A percentile compares a stretch with the other conserved stretches of the same genome.
phyloP scores from a whole-genome alignment of 1,140 invertebrate genomes.

The Sesamia nonagrioides region DNA sequence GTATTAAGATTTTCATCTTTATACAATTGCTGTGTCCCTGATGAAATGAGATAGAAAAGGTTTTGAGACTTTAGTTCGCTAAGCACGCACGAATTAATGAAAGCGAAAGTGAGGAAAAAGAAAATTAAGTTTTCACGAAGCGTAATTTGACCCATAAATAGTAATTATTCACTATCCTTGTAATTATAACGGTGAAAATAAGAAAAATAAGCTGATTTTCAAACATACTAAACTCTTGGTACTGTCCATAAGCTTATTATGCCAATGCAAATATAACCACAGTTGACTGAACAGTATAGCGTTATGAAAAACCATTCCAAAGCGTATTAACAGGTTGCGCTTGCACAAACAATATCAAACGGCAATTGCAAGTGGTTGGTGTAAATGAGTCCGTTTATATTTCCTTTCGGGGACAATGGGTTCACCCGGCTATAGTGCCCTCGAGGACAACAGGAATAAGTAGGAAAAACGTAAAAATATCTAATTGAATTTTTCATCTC shows the following conservation, averaged over 20 bases:
- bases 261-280: constrained; percentile 13
- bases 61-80: constrained; percentile 3
- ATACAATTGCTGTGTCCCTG: constrained; percentile 18
- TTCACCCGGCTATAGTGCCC: constrained; percentile 56
- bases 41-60: not conserved
- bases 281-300: not conserved
- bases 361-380: constrained; percentile 54
- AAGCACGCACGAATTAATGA: not conserved
- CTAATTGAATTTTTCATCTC: constrained; percentile 71
- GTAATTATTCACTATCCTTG: not conserved
- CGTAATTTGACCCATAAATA: not conserved
- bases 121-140: constrained; percentile 8
- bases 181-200: not conserved
- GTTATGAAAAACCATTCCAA: constrained; percentile 31
- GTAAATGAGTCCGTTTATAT: constrained; percentile 62
- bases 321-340: constrained; percentile 50
- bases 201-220: not conserved
- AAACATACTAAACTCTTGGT: not conserved
- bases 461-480: constrained; percentile 64
- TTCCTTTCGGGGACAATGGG: constrained; percentile 45
- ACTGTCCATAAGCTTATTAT: not conserved
- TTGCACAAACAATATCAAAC: constrained; percentile 58
- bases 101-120: not conserved
- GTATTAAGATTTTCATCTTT: constrained; percentile 19
- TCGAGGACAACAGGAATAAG: constrained; percentile 60